These are phyloP conservation scores for Drosophila varians DNA, from an alignment of 1,140 invertebrate genomes.

Conservation along the genomic window DNA sequence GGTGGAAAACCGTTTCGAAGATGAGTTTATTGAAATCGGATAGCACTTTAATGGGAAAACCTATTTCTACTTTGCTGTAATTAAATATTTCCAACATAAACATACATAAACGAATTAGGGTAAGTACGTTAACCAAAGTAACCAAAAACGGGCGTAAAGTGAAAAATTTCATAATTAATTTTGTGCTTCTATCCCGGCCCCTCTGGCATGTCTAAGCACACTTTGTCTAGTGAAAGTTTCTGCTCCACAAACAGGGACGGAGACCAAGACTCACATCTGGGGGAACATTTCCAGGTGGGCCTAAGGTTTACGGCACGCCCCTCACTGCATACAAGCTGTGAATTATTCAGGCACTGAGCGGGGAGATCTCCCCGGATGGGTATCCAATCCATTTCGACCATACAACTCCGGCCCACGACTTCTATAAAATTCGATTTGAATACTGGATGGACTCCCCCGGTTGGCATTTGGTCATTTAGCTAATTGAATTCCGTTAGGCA, in stretches of 20 bases:
- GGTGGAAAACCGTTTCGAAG: background rate
- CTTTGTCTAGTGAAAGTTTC: conserved; percentile 45
- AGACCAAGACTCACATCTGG: conserved; percentile 33
- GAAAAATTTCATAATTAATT: conserved; percentile 77
- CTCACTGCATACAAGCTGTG: conserved; percentile 32
- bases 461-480: conserved; percentile 45
- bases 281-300: background rate
- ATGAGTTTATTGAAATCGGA: conserved; percentile 20
- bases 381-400: conserved; percentile 3
- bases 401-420: conserved; percentile 1
- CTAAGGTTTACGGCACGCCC: conserved; percentile 7
- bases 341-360: conserved; percentile 51
- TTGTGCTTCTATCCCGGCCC: conserved; percentile 24
- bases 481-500: conserved; percentile 64
- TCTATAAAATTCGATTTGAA: conserved; percentile 44
- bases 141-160: conserved; percentile 60
- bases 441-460: background rate
- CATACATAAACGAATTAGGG: conserved; percentile 67
- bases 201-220: conserved; percentile 45
- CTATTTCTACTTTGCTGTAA: conserved; percentile 29
- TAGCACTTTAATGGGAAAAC: conserved; percentile 41
- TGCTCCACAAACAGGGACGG: conserved; percentile 12
- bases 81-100: conserved; percentile 66
- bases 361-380: background rate
- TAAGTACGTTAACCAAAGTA: conserved; percentile 54